A percentile compares a stretch with the other conserved stretches of the same genome.
Conservation (phyloP, 30 jellyfish, hydroid and myxozoan species). For the Cassiopea xamachana region DNA sequence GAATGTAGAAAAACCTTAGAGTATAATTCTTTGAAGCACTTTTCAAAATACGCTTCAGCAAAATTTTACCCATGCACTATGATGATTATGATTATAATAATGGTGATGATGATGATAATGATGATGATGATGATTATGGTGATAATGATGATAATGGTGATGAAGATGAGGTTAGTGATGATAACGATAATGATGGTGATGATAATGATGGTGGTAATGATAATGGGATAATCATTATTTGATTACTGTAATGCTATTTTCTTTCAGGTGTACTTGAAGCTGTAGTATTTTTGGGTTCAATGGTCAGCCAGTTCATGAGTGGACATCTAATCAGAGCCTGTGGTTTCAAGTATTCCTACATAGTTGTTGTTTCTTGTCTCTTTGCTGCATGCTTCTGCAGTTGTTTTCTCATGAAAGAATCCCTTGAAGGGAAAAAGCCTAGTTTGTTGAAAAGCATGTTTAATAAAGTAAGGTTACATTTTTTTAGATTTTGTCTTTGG, state of each 20-base stretch:
- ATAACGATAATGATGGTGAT: background rate
- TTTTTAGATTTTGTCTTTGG: too few species aligned
- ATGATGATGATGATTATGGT: too few species aligned
- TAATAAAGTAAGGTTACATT: conserved; percentile 5
- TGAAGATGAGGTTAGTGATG: too few species aligned
- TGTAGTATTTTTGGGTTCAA: conserved; percentile 60
- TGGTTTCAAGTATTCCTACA: conserved; percentile 71
- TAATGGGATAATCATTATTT: background rate
- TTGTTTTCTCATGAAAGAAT: conserved; percentile 71
- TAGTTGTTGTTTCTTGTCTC: conserved; percentile 39
- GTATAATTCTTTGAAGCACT: too few species aligned
- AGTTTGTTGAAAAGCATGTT: background rate
- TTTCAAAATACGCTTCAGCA: too few species aligned
- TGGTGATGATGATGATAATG: too few species aligned
- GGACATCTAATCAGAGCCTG: conserved; percentile 63
- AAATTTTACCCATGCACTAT: too few species aligned
- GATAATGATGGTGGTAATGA: background rate
- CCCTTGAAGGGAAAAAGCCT: conserved; percentile 26
- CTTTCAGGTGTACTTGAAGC: conserved; percentile 78
- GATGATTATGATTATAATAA: too few species aligned
- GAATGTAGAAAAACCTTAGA: too few species aligned
- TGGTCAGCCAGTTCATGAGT: conserved; percentile 56
- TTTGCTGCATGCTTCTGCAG: conserved; percentile 57
- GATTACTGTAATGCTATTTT: background rate
- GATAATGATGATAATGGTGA: too few species aligned